A percentile compares a stretch with the other conserved stretches of the same genome.
Conservation (phyloP, 2,888 invertebrate genomes). For the Meta bourneti region DNA sequence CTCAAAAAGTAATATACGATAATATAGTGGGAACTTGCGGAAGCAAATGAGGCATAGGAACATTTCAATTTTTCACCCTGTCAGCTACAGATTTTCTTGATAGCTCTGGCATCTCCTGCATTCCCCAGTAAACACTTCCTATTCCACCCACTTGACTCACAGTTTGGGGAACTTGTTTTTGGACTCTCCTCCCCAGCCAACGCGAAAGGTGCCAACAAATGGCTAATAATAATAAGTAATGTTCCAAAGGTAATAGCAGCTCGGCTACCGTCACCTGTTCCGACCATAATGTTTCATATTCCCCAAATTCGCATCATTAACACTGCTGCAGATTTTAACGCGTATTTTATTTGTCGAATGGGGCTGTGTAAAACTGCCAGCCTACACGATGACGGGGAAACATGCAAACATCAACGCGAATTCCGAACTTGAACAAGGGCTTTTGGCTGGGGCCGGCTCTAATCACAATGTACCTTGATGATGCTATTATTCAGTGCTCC, state of each 20-base stretch:
- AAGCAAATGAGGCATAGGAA: slow-evolving; percentile 69
- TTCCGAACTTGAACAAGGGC: slow-evolving; percentile 26
- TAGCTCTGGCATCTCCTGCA: slow-evolving; percentile 45
- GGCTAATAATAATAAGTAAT: slow-evolving; percentile 75
- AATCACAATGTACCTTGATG: slow-evolving; percentile 72
- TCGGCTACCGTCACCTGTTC: slow-evolving; percentile 66
- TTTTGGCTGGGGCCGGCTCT: slow-evolving; percentile 41
- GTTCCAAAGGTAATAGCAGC: slow-evolving; percentile 69
- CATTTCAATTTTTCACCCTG: slow-evolving; percentile 75
- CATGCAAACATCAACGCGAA: slow-evolving; percentile 61
- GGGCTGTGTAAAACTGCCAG: slow-evolving; percentile 33
- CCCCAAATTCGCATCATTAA: slow-evolving; percentile 74
- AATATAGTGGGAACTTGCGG: slow-evolving; percentile 64
- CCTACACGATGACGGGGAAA: neutral
- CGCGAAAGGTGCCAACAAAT: slow-evolving; percentile 66
- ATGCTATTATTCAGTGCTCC: slow-evolving; percentile 67
- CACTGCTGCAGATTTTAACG: slow-evolving; percentile 72
- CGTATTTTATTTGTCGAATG: slow-evolving; percentile 73
- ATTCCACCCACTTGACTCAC: slow-evolving; percentile 69
- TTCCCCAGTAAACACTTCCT: slow-evolving; percentile 52
- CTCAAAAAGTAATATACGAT: slow-evolving; percentile 73
- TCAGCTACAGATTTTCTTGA: slow-evolving; percentile 74
- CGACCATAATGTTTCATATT: slow-evolving; percentile 72
- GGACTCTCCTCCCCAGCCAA: slow-evolving; percentile 10
- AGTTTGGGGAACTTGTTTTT: slow-evolving; percentile 58